Conservation (phyloP, 92 coral and sea anemone species). For the Metridium senile region DNA sequence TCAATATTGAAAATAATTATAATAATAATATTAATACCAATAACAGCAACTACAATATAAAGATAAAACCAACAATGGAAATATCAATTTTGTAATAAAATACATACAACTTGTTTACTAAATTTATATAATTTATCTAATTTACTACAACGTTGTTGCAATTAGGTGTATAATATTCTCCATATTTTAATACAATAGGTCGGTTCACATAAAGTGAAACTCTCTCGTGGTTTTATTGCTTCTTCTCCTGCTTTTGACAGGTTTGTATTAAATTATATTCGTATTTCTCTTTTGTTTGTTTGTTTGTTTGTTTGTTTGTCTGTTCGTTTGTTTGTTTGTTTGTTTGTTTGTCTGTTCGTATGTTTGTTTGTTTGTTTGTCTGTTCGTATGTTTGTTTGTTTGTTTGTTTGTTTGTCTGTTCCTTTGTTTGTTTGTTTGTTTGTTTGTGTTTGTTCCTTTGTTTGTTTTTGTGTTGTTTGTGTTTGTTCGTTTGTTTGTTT, state of each 20-base stretch:
- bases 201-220: slow-evolving; percentile 96
- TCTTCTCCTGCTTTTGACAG: slow-evolving; percentile 96
- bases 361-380: neutral
- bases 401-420: too few relatives aligned
- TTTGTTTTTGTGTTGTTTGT: neutral
- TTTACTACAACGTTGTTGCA: too few relatives aligned
- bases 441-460: neutral
- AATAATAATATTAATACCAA: too few relatives aligned
- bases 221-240: slow-evolving; percentile 98
- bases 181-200: too few relatives aligned
- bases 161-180: too few relatives aligned
- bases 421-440: neutral
- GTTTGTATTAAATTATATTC: slow-evolving; percentile 23
- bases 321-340: neutral
- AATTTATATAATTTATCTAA: too few relatives aligned
- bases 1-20: too few relatives aligned
- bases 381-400: too few relatives aligned
- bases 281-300: neutral
- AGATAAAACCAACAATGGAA: too few relatives aligned
- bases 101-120: too few relatives aligned
- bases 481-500: neutral
- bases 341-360: neutral
- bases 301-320: neutral
- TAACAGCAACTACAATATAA: too few relatives aligned
- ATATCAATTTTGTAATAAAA: too few relatives aligned